Evolutionary conservation across 2,888 invertebrate species (phyloP), one percentile per base, ranked within the genome.

Genomic region (Phymatocera aterrima): DNA sequence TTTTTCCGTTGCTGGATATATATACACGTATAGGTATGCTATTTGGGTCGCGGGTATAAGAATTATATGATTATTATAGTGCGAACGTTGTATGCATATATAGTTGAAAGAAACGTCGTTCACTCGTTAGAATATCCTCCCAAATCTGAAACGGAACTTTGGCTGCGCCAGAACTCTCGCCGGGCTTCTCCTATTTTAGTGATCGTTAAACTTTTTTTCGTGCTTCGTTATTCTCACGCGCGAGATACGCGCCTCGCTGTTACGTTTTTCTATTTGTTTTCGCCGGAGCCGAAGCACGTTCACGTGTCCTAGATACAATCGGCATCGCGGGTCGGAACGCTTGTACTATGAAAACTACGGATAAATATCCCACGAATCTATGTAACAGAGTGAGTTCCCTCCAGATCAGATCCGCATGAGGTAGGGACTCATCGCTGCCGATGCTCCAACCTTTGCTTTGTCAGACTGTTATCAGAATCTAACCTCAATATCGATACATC

Each of bases 191-290:
- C 48, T 51, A 72, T 72, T 72, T 72, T 72, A 51, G 31, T 51
- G 72, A 72, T 72, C 70, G 70, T 72, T 72, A 51, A 72, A 15
- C 48, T 48, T 72, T 72, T 72, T 72, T 51, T 46, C 43, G 3
- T 57, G 15, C 40, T 21, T 68, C 68, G 18, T 72, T 31, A 70
- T 51, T 72, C 18, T 51, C 34, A 72, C 51, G 18, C 43, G 46
- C 46, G 21, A n/a, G n/a, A 64, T 64, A 64, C 24, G 6, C 46
- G 15, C n/a, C n/a, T n/a, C n/a, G 6, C 46, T 28, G 2, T 1
- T n/a, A 24, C 24, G 28, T 48, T 51, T 51, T 34, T 34, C 18
- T 6, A 34, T 72, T 72, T 72, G 51, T 72, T 72, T 72, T 72
- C 51, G 51, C 18, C 51, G 4, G 34, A 72, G 72, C n/a, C n/a